Evolutionary conservation across 2,888 invertebrate species (phyloP).

Genomic region (Cataglyphis rosenhaueri): DNA sequence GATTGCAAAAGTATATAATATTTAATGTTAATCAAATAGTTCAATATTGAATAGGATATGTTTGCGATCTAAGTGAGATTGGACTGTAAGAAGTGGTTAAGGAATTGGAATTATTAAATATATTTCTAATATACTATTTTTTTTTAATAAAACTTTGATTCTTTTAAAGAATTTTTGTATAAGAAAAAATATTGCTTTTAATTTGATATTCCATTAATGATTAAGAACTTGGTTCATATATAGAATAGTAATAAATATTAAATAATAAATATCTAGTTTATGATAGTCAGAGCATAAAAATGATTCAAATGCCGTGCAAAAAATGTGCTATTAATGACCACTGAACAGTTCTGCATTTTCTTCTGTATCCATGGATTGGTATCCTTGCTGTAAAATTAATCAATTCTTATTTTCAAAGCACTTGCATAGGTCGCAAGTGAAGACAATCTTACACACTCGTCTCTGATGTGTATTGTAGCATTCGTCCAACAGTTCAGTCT

Average conservation of each 20-base stretch:
- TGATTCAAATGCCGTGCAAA: constrained; percentile 42
- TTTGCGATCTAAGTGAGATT: background rate
- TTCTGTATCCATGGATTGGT: constrained; percentile 83
- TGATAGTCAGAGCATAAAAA: constrained; percentile 57
- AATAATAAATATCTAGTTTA: constrained; percentile 51
- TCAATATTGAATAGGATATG: background rate
- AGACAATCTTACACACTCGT: constrained; percentile 76
- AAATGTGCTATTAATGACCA: constrained; percentile 71
- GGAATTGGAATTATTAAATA: constrained; percentile 16
- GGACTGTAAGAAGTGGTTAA: constrained; percentile 4
- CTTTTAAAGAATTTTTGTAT: constrained; percentile 22
- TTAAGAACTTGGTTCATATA: background rate
- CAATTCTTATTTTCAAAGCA: constrained; percentile 62
- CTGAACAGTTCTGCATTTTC: constrained; percentile 83
- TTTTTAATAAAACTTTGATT: constrained; percentile 24
- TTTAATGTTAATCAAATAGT: background rate
- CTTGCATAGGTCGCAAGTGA: background rate
- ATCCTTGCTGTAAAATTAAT: constrained; percentile 82
- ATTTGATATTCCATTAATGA: background rate
- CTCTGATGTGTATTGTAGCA: constrained; percentile 81
- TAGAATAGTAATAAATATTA: constrained; percentile 28
- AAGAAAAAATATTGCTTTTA: constrained; percentile 22
- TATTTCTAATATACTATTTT: constrained; percentile 29
- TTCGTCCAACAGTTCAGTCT: constrained; percentile 87
- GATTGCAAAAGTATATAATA: background rate